A percentile compares a stretch with the other conserved stretches of the same genome.
Conservation (phyloP, 2,888 invertebrate genomes). For the Mycogona germanica region DNA sequence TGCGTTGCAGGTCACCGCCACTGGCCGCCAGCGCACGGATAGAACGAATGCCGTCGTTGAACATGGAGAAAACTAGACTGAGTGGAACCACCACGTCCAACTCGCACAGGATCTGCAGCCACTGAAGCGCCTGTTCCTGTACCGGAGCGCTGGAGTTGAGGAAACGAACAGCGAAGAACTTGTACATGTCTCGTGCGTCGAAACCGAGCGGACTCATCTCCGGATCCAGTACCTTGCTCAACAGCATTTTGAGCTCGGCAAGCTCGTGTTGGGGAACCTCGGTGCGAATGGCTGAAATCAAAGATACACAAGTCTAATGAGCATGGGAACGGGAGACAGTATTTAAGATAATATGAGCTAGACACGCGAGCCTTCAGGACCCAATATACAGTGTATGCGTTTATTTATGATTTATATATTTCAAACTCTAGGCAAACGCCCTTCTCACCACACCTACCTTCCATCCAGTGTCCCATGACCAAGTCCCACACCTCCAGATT, state of each 20-base stretch:
- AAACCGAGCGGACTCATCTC: constrained; percentile 92
- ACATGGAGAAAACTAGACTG: constrained; percentile 73
- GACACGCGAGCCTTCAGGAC: too few species aligned
- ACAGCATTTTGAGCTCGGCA: constrained; percentile 63
- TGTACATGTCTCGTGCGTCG: constrained; percentile 87
- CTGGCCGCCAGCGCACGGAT: neutral
- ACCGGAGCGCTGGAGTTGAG: constrained; percentile 63
- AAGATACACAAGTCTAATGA: too few species aligned
- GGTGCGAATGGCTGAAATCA: constrained; percentile 81
- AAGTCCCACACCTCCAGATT: constrained; percentile 89
- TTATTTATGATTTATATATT: too few species aligned
- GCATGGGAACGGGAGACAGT: too few species aligned
- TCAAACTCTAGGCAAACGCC: too few species aligned
- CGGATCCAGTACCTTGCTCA: constrained; percentile 89
- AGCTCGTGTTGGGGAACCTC: constrained; percentile 83
- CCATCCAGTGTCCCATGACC: constrained; percentile 99
- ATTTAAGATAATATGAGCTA: too few species aligned
- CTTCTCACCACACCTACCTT: too few species aligned
- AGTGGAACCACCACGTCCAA: constrained; percentile 83
- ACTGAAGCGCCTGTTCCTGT: constrained; percentile 75
- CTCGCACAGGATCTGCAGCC: constrained; percentile 72
- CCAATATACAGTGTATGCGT: too few species aligned
- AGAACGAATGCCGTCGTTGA: constrained; percentile 67
- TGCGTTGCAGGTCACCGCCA: constrained; percentile 3
- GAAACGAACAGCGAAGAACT: constrained; percentile 80